Base-by-base conservation (phyloP, 2,888 invertebrate species). In the Oligia fasciuncula region DNA sequence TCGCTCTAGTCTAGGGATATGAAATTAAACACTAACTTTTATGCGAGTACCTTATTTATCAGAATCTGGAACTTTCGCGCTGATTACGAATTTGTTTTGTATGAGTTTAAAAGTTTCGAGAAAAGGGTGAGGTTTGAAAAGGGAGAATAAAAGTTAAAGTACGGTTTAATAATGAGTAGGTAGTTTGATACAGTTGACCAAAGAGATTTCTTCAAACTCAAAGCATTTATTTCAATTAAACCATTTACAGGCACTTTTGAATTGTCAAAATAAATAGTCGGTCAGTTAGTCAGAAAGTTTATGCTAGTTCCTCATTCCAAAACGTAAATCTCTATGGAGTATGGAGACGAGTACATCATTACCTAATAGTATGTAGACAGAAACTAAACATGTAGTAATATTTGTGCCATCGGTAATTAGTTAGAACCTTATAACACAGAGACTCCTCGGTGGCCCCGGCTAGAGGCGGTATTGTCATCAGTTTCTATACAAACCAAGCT, bases 21-120 rank as follows among this genome's bases (percentile, higher is more conserved):
- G 79, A 82, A 87, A 87, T 89, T 87, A 80, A 82, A 78, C 74
- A 71, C 72, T 84, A 84, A 85, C 87, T 88, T 88, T 87, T 89
- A 85, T 81, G 43, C 79, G 77, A 79, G 77, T 76, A 80, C 81
- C 85, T 80, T 89, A 85, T 89, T 85, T 89, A 88, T 85, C 79
- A 79, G 79, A 77, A 87, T 81, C 77, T 80, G 67, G 8, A 85
- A 87, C 73, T 85, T 87, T 80, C 65, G 60, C 43, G 77, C 84
- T 84, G 79, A 87, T 88, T 84, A 84, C 65, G 73, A 77, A 84
- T 77, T 84, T 81, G 73, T 68, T 83, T 78, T 76, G 63, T 62
- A 43, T 67, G 65, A 80, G 74, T 84, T 84, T 84, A 74, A 70
- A 66, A 75, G 73, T 67, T 79, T 57, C 62, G 17, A 62, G 60